Base-by-base conservation (phyloP, 2,113 vertebrate genomes). In the Oenanthe oenanthe region DNA sequence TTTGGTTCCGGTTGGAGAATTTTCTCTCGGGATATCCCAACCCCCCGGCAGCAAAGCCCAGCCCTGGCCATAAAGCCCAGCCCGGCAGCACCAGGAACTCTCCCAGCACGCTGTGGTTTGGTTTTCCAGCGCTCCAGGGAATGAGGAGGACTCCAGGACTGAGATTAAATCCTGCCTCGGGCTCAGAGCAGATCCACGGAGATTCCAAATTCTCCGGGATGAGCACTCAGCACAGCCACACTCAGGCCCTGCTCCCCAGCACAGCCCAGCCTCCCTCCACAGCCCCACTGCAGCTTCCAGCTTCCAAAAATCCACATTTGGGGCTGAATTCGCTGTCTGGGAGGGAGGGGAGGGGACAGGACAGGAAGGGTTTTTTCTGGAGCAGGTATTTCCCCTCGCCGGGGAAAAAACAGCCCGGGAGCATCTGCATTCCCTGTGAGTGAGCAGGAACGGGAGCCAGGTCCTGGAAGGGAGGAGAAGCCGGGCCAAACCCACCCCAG, bases 1-100 rank as follows among this genome's bases (percentile, higher is more conserved):
- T 1, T 22, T 24, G 36, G 32, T 15, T 1, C 1, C 3, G 54
- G 2, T 3, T 5, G 31, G 7, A 43, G 68, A 8, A 22, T 28
- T 16, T 28, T 22, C 54, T 22, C 43, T 18, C 3, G 0, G 11
- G 21, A 5, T 67, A 12, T 28, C 32, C 32, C 4, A 4, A 50
- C 19, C 26, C 5, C 4, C 5, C 26, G 2, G 51, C 47, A 70
- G 53, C 54, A 54, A 13, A 92, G 66, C 66, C 62, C 62, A 63
- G 85, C 71, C 67, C 72, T 13, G 73, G 65, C 73, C 12, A 0
- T 26, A 45, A 76, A 62, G 58, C 86, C 21, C 0, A 84, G 73
- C 74, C 62, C 63, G 13, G 86, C 57, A 48, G 89, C 86, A 5
- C 4, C 63, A 20, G 67, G 32, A 91, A 12, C 66, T n/a, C 48